These are phyloP conservation scores for Theretra japonica DNA, from an alignment of 2,888 invertebrate species.

Conservation along the genomic window DNA sequence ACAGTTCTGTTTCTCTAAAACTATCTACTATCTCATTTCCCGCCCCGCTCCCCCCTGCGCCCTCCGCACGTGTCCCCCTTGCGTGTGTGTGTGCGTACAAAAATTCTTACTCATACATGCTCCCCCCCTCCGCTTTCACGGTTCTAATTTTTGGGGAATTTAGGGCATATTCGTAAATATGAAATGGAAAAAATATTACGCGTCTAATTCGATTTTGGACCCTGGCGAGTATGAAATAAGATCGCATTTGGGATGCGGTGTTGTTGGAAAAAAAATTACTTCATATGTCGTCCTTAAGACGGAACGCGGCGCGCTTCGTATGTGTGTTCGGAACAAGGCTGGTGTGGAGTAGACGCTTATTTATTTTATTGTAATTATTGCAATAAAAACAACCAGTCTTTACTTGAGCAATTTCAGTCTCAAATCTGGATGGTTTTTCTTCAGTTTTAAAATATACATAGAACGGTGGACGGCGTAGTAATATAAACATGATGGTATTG, in stretches of 20 bases:
- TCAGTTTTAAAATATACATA: too few species aligned
- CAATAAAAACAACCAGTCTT: neutral
- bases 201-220: slow-evolving; percentile 58
- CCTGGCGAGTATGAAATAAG: slow-evolving; percentile 51
- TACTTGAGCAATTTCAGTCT: too few species aligned
- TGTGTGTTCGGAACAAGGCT: slow-evolving; percentile 73
- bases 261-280: slow-evolving; percentile 83
- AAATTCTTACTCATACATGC: slow-evolving; percentile 68
- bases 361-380: slow-evolving; percentile 24
- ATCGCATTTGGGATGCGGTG: slow-evolving; percentile 54
- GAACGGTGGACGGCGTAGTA: too few species aligned
- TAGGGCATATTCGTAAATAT: slow-evolving; percentile 86
- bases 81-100: slow-evolving; percentile 59
- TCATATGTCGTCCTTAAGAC: slow-evolving; percentile 86
- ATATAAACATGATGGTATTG: too few species aligned
- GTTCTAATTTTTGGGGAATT: slow-evolving; percentile 86
- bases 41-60: slow-evolving; percentile 43
- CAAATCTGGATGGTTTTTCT: too few species aligned
- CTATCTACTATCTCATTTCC: slow-evolving; percentile 75
- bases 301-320: slow-evolving; percentile 82
- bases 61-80: slow-evolving; percentile 47
- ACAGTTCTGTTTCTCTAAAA: slow-evolving; percentile 68
- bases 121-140: slow-evolving; percentile 77
- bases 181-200: slow-evolving; percentile 85
- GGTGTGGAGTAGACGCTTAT: slow-evolving; percentile 56